A percentile compares a stretch with the other conserved stretches of the same genome.
These are phyloP conservation scores for Camponotus floridanus DNA, from an alignment of 1,140 invertebrate species.

Conservation along the genomic window DNA sequence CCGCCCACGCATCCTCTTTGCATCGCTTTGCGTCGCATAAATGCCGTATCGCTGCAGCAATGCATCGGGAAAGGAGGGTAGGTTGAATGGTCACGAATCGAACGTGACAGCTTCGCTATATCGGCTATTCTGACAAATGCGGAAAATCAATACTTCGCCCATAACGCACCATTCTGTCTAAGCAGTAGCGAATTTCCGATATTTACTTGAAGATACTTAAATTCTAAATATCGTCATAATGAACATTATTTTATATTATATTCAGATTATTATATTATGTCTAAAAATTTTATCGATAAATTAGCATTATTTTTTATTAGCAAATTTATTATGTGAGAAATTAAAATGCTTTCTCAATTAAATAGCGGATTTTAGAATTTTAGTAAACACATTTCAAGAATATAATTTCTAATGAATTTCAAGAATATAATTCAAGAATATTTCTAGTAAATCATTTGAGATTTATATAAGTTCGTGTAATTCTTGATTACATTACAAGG, in stretches of 20 bases:
- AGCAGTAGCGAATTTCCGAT: not conserved
- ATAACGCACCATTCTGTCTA: not conserved
- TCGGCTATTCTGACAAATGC: constrained; percentile 34
- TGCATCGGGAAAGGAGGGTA: constrained; percentile 52
- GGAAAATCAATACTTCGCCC: constrained; percentile 46
- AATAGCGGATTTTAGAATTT: not conserved
- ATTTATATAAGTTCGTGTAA: not conserved
- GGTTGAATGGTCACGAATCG: constrained; percentile 35
- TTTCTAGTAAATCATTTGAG: not conserved
- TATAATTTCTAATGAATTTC: not conserved
- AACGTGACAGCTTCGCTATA: constrained; percentile 43
- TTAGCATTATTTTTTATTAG: constrained; percentile 3
- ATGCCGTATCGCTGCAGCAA: constrained; percentile 6
- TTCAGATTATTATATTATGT: not conserved
- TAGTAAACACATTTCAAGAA: not conserved
- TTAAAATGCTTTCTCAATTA: no score
- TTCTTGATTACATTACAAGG: no score
- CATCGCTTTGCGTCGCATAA: constrained; percentile 51
- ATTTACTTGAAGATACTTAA: not conserved
- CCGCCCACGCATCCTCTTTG: constrained; percentile 49
- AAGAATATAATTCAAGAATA: not conserved
- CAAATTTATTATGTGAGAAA: not conserved
- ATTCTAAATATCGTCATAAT: not conserved
- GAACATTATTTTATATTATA: no score
- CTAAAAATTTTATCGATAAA: not conserved